phyloP scores from a whole-genome alignment of 2,113 vertebrate species.

The Scomber japonicus region DNA sequence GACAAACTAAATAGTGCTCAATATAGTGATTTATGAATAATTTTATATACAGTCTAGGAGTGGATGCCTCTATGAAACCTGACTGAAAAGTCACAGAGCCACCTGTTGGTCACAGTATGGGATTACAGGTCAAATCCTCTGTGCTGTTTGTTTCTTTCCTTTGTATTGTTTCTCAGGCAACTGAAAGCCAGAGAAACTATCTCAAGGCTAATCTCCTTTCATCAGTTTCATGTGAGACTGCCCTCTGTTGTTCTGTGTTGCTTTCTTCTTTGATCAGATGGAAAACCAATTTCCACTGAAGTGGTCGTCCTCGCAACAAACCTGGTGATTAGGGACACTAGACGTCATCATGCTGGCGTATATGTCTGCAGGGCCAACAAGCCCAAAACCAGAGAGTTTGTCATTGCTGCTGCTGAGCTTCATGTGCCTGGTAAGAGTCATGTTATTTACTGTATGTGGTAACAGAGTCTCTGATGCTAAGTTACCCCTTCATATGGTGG shows the following conservation, averaged over 20 bases:
- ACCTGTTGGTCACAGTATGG: slow-evolving; percentile 62
- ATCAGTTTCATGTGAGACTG: slow-evolving; percentile 15
- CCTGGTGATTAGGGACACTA: slow-evolving; percentile 91
- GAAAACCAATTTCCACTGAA: slow-evolving; percentile 93
- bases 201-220: not conserved
- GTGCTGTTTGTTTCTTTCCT: not conserved
- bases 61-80: slow-evolving; percentile 28
- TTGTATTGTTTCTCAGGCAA: slow-evolving; percentile 41
- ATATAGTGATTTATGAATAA: slow-evolving; percentile 25
- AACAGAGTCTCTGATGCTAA: not conserved
- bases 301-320: slow-evolving; percentile 94
- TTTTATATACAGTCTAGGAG: slow-evolving; percentile 17
- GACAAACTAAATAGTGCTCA: slow-evolving; percentile 19
- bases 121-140: slow-evolving; percentile 43
- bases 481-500: not conserved
- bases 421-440: slow-evolving; percentile 90
- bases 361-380: slow-evolving; percentile 97
- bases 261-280: slow-evolving; percentile 85
- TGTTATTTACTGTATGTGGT: not conserved
- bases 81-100: slow-evolving; percentile 61
- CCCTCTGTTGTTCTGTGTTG: slow-evolving; percentile 29
- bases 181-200: slow-evolving; percentile 42
- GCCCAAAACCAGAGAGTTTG: slow-evolving; percentile 93
- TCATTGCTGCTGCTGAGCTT: slow-evolving; percentile 91
- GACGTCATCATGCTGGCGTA: slow-evolving; percentile 91